A percentile compares a stretch with the other conserved stretches of the same genome.
Conservation (phyloP, 2,888 invertebrate genomes). For the Automeris io region DNA sequence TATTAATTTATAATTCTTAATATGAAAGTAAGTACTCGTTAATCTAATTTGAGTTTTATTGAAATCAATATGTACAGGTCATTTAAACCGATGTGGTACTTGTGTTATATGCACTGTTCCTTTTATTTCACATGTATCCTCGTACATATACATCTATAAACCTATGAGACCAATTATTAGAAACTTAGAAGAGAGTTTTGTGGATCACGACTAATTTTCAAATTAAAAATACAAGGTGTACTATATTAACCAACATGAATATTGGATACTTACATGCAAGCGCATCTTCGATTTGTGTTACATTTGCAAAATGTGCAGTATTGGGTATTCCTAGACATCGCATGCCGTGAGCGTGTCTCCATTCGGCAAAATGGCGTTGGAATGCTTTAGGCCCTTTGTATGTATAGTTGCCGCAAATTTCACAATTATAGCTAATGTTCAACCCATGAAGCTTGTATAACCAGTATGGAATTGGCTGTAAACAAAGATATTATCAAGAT, state of each 20-base stretch:
- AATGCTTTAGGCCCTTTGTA: slow-evolving; percentile 99
- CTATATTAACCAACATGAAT: too few relatives aligned
- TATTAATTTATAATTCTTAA: background rate
- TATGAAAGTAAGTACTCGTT: background rate
- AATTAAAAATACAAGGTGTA: too few relatives aligned
- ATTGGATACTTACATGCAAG: slow-evolving; percentile 83
- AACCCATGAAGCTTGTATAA: slow-evolving; percentile 98
- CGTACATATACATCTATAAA: too few relatives aligned
- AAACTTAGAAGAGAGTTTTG: too few relatives aligned
- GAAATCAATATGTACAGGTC: too few relatives aligned
- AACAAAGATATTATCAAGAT: slow-evolving; percentile 14
- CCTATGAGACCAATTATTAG: too few relatives aligned
- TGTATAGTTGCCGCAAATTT: slow-evolving; percentile 99
- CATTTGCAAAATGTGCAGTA: slow-evolving; percentile 99
- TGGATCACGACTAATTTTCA: too few relatives aligned
- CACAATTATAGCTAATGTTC: slow-evolving; percentile 99
- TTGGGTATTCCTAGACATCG: slow-evolving; percentile 99
- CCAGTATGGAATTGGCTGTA: slow-evolving; percentile 90
- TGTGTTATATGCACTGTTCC: too few relatives aligned
- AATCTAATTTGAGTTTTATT: too few relatives aligned
- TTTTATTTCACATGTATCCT: too few relatives aligned
- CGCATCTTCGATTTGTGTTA: slow-evolving; percentile 99
- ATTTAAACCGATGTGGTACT: too few relatives aligned
- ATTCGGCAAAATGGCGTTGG: slow-evolving; percentile 98
- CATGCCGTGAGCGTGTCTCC: slow-evolving; percentile 96